Base-by-base conservation (phyloP, 2,797 vertebrate species). In the Sebastes flavidus region DNA sequence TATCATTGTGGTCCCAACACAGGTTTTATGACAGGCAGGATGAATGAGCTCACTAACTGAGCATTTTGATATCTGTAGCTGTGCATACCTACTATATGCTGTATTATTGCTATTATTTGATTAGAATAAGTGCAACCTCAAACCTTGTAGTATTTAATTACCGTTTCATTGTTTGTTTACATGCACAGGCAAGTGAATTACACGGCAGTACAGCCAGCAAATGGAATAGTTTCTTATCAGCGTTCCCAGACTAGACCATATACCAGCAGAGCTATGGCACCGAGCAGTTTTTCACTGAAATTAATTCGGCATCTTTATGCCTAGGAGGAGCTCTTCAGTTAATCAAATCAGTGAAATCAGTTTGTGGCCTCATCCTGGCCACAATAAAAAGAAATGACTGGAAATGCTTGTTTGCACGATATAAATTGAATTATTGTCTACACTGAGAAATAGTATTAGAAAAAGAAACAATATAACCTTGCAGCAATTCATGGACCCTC, bases 281-380 rank as follows among this genome's bases (percentile, higher is more conserved):
- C 75, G 60, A 72, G 81, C 88, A 54, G 55, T 88, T 88, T 88
- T 87, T 90, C 87, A 83, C 62, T 78, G 56, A 90, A 92, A 94
- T 90, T 84, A 94, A 93, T 94, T 89, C 65, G 16, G 59, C 81
- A 66, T 90, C 77, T 88, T 85, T 89, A 90, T 91, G 90, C 88
- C 91, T 78, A 66, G 70, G 77, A 90, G 89, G 83, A 86, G 83
- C 85, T 91, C 89, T 84, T 85, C 89, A 75, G 80, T 94, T 94
- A 95, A 95, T 94, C 90, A 94, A 91, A 95, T 94, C 90, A 92
- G 72, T 84, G 25, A 86, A 93, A 93, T 91, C 78, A 82, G 84
- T 91, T 90, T 88, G 87, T 85, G 78, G 87, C 69, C 72, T 90
- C 72, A 73, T 75, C 52, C 52, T 79, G 62, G 69, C 76, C 75